Conservation (phyloP, 1,140 invertebrate species). For the Idris sp. region DNA sequence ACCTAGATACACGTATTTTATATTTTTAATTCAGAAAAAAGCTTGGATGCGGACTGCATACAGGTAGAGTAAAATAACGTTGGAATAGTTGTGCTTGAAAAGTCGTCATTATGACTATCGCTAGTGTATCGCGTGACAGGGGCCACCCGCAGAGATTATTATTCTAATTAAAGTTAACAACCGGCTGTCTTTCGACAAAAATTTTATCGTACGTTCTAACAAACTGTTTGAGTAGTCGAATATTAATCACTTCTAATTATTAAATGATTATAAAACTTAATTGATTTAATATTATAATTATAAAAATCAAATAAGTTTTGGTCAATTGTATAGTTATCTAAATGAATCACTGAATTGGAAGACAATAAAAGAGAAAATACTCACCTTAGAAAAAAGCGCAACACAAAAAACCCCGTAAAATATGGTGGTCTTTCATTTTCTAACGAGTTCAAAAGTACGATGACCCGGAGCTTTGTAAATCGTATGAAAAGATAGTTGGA, state of each 20-base stretch:
- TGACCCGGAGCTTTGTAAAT: constrained; percentile 30
- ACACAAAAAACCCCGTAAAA: constrained; percentile 33
- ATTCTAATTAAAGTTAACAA: constrained; percentile 72
- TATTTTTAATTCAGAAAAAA: constrained; percentile 49
- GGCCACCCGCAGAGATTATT: constrained; percentile 67
- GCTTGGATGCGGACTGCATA: constrained; percentile 36
- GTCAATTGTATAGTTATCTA: no score
- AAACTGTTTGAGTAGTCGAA: constrained; percentile 20
- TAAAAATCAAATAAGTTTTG: no score
- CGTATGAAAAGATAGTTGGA: constrained; percentile 36
- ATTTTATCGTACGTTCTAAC: constrained; percentile 29
- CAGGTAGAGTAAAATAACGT: constrained; percentile 33
- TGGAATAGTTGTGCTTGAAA: constrained; percentile 36
- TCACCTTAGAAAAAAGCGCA: constrained; percentile 8
- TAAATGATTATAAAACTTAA: no score
- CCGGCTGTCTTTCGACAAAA: constrained; percentile 54
- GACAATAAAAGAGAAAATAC: no score
- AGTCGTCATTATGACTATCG: constrained; percentile 54
- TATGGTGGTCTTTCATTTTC: constrained; percentile 24
- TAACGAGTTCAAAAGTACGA: constrained; percentile 38
- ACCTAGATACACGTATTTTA: constrained; percentile 11
- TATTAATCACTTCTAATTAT: constrained; percentile 9
- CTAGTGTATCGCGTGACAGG: constrained; percentile 66
- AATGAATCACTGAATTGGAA: no score
- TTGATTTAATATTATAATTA: no score